Evolutionary conservation across 2,113 vertebrate genomes (phyloP), one percentile per base, ranked within the genome.

Genomic region (Brachyistius frenatus): DNA sequence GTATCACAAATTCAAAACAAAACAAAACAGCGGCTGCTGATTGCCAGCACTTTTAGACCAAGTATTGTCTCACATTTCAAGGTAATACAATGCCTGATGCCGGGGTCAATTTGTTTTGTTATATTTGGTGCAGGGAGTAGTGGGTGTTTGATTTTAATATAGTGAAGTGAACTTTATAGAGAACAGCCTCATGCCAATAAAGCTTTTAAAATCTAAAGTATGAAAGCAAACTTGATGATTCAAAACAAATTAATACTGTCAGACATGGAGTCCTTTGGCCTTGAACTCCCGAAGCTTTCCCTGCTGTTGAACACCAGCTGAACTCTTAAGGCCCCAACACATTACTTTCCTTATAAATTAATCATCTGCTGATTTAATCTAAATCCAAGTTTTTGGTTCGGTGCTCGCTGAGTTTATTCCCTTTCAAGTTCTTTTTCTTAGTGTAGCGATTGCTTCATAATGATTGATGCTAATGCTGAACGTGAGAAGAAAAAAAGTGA

Each of bases 281-380:
- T 9, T 70, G 46, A 68, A 76, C 66, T 64, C 11, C 54, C 56
- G 50, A 11, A 16, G 16, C 33, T 41, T 44, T 56, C 13, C 53
- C 15, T 57, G n/a, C 46, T 35, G 33, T 67, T 76, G 32, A 73
- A 73, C 39, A 83, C 47, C 80, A 76, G 39, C 33, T 67, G 15
- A 80, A 70, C 58, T 77, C 57, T 64, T 64, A 66, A 79, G 36
- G n/a, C 58, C 2, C 11, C 14, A 31, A 41, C 76, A 74, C 78
- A 77, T 60, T 64, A 73, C 65, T 56, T 80, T 56, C 35, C 58
- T 67, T 67, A n/a, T 74, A 64, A 83, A 77, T 66, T 66, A 47
- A 85, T 69, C 49, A 68, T 66, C 58, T 4, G 30, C 8, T 64
- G 54, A 80, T 85, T 74, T 64, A 33, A 69, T 76, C 36, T 64